These are phyloP conservation scores for Bubo bubo DNA, from an alignment of 2,113 vertebrate species.

Conservation along the genomic window DNA sequence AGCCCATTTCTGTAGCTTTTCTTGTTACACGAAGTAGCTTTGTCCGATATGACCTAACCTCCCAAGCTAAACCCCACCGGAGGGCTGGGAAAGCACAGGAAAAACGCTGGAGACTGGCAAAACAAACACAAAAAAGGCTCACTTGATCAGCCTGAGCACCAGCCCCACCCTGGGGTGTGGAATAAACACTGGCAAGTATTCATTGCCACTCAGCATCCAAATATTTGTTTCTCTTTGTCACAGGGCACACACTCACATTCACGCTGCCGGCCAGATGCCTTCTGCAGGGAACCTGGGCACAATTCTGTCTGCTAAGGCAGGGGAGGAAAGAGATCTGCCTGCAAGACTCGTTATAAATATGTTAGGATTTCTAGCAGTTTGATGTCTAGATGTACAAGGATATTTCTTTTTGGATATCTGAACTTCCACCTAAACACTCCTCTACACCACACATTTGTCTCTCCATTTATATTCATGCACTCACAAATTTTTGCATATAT, in stretches of 20 bases:
- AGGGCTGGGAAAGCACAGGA: neutral
- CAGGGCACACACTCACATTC: neutral
- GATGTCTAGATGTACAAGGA: neutral
- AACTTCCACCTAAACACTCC: neutral
- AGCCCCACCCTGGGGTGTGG: slow-evolving; percentile 63
- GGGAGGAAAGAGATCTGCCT: neutral
- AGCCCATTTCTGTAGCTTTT: neutral
- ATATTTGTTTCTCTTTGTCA: slow-evolving; percentile 47
- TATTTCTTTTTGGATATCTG: neutral
- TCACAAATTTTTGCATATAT: neutral
- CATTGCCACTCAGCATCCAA: slow-evolving; percentile 32
- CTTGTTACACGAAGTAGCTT: neutral
- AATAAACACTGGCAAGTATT: slow-evolving; percentile 39
- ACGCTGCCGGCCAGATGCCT: neutral
- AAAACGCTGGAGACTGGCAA: neutral
- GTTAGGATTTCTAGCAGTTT: neutral
- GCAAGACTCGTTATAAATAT: neutral
- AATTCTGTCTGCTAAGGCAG: neutral
- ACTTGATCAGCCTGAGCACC: neutral
- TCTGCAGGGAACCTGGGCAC: neutral
- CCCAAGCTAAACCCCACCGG: neutral
- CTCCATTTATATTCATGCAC: neutral
- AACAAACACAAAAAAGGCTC: slow-evolving; percentile 1
- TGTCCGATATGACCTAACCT: neutral
- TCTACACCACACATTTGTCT: neutral